Conservation (phyloP, 2,797 vertebrate genomes). For the Prionace glauca region DNA sequence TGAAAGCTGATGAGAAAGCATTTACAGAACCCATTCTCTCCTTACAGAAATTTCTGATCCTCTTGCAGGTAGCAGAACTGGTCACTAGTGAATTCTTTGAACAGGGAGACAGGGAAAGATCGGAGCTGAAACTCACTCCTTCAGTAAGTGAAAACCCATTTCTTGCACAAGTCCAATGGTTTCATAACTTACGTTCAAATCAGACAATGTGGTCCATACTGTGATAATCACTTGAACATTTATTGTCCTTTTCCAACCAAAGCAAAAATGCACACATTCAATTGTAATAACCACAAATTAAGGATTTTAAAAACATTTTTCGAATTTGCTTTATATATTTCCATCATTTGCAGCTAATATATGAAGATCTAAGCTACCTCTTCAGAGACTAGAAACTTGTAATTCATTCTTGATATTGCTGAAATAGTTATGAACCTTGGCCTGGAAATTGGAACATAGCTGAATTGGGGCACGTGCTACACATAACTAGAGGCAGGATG, state of each 20-base stretch:
- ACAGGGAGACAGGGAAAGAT: slow-evolving; percentile 93
- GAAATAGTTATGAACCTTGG: neutral
- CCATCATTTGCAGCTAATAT: too few species aligned
- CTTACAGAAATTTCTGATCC: slow-evolving; percentile 10
- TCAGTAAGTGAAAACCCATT: slow-evolving; percentile 68
- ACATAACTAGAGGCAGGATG: neutral
- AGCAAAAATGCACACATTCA: neutral
- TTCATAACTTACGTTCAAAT: neutral
- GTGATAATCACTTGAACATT: neutral
- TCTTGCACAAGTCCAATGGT: neutral
- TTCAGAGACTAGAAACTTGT: neutral
- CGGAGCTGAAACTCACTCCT: slow-evolving; percentile 92
- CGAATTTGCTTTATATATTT: neutral
- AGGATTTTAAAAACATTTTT: neutral
- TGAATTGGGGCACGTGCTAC: neutral
- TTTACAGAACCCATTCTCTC: neutral
- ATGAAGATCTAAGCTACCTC: neutral
- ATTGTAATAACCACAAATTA: neutral
- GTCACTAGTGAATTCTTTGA: slow-evolving; percentile 98
- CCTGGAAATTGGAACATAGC: neutral
- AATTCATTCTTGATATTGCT: neutral
- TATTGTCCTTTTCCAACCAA: neutral
- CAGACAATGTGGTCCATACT: neutral
- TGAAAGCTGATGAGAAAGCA: neutral
- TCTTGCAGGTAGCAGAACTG: slow-evolving; percentile 85